Evolutionary conservation across 2,888 invertebrate genomes (phyloP).

Genomic region (Trichogramma evanescens): DNA sequence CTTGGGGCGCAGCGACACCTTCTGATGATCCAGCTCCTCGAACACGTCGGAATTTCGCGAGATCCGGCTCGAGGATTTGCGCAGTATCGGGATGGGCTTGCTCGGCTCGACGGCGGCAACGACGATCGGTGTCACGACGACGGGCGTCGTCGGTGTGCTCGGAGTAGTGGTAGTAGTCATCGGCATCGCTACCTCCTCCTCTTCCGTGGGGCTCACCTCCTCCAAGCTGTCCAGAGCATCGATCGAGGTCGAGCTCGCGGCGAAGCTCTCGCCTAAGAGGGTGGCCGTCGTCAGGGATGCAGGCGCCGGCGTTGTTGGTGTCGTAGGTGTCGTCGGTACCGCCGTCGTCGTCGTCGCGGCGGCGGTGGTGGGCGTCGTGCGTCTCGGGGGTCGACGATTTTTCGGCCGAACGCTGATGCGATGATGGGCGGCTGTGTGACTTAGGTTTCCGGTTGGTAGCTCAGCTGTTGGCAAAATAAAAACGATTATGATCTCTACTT

Average conservation of each 20-base stretch:
- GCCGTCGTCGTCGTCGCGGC: constrained; percentile 33
- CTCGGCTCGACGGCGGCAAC: not conserved
- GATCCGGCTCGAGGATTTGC: constrained; percentile 39
- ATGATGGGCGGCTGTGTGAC: constrained; percentile 43
- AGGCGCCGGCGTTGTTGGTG: constrained; percentile 16
- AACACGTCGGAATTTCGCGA: constrained; percentile 40
- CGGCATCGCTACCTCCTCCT: no score
- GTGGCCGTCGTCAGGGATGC: constrained; percentile 1
- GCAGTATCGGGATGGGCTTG: constrained; percentile 24
- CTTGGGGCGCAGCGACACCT: constrained; percentile 9
- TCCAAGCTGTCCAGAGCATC: constrained; percentile 35
- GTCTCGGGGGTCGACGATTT: constrained; percentile 41
- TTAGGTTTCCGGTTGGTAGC: constrained; percentile 36
- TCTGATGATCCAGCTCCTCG: constrained; percentile 38
- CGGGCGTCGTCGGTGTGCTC: not conserved
- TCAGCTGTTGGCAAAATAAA: constrained; percentile 30
- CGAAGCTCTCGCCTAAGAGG: constrained; percentile 19
- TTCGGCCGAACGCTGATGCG: constrained; percentile 44
- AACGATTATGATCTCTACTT: not conserved
- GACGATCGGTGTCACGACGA: not conserved
- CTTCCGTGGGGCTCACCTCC: not conserved
- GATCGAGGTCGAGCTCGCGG: constrained; percentile 14
- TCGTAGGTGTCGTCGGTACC: constrained; percentile 27
- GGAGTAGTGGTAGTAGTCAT: no score
- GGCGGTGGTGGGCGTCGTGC: constrained; percentile 24